Evolutionary conservation across 1,140 invertebrate species (phyloP).

Genomic region (Asbolus verrucosus): DNA sequence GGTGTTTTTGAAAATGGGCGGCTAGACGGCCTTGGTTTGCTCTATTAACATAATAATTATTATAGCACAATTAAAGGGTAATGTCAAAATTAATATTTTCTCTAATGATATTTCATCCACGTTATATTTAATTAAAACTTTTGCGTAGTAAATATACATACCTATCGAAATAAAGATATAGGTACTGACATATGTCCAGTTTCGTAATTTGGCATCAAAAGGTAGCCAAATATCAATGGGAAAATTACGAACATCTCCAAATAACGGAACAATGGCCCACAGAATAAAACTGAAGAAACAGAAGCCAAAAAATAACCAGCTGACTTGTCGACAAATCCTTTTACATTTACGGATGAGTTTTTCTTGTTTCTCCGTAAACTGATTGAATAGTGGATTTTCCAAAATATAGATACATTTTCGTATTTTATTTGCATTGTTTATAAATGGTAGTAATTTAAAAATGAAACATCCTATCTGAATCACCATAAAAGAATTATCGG

Average conservation of each 20-base stretch:
- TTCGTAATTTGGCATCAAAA: not conserved
- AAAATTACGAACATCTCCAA: constrained; percentile 1
- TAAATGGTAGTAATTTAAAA: constrained; percentile 35
- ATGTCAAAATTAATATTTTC: no score
- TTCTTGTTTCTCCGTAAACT: constrained; percentile 28
- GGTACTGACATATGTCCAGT: not conserved
- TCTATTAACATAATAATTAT: no score
- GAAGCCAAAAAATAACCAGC: constrained; percentile 19
- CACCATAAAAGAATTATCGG: constrained; percentile 19
- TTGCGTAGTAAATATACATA: not conserved
- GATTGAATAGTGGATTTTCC: constrained; percentile 19
- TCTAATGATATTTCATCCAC: no score
- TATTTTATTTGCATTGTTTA: constrained; percentile 1
- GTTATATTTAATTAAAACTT: no score
- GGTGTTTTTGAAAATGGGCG: no score
- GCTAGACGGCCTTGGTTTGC: no score
- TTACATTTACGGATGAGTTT: not conserved
- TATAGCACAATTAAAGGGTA: no score
- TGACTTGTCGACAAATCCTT: not conserved
- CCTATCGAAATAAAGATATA: not conserved
- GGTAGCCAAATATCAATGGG: constrained; percentile 20
- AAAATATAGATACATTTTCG: constrained; percentile 15
- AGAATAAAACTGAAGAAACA: not conserved
- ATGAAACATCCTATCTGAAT: constrained; percentile 19
- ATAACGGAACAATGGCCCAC: not conserved